These are phyloP conservation scores for Siderastrea siderea DNA, from an alignment of 92 coral and sea anemone genomes.

Conservation along the genomic window DNA sequence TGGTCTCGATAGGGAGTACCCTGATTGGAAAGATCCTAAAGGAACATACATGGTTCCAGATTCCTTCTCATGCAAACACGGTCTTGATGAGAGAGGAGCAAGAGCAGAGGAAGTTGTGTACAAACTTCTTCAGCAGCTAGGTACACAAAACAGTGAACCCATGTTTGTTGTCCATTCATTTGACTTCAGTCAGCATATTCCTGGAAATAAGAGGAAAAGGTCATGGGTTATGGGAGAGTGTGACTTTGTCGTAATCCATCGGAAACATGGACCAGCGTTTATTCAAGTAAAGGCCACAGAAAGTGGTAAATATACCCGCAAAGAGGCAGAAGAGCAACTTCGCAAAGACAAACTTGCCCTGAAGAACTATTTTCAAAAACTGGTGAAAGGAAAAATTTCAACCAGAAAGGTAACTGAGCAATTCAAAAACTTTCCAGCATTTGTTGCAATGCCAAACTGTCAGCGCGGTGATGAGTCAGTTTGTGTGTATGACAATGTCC, in stretches of 20 bases:
- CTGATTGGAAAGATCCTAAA: constrained; percentile 43
- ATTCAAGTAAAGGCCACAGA: constrained; percentile 61
- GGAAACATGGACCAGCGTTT: constrained; percentile 36
- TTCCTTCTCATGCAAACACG: background rate
- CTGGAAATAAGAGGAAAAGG: background rate
- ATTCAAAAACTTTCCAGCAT: constrained; percentile 51
- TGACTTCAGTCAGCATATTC: constrained; percentile 14
- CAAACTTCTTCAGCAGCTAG: constrained; percentile 22
- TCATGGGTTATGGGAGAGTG: constrained; percentile 61
- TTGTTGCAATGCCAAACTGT: constrained; percentile 75
- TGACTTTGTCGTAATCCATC: constrained; percentile 72
- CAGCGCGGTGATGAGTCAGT: background rate
- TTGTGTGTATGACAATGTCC: background rate
- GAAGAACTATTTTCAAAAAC: background rate
- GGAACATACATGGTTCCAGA: constrained; percentile 52
- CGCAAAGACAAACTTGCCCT: constrained; percentile 16
- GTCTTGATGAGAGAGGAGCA: background rate
- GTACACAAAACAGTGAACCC: constrained; percentile 10
- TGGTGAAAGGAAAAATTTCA: background rate
- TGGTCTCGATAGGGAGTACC: constrained; percentile 15
- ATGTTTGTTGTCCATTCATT: constrained; percentile 70
- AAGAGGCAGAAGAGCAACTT: constrained; percentile 41
- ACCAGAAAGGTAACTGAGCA: background rate
- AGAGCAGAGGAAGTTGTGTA: constrained; percentile 31
- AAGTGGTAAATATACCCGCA: background rate